phyloP scores from a whole-genome alignment of 2,797 vertebrate genomes.

The Stomatorhinus walkeri region DNA sequence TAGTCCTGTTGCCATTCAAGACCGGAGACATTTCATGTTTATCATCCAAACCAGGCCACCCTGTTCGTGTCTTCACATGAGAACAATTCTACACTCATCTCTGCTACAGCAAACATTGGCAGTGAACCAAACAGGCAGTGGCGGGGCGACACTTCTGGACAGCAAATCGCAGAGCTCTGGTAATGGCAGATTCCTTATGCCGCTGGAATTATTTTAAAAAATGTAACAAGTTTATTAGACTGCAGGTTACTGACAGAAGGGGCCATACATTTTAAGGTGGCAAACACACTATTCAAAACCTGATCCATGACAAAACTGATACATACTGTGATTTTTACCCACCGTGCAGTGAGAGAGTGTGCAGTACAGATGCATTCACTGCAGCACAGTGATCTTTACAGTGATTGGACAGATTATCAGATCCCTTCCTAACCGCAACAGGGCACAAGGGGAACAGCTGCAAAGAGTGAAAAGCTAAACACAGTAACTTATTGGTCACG shows the following conservation, averaged over 20 bases:
- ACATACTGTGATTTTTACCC: not conserved
- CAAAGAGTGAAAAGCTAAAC: not conserved
- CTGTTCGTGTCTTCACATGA: not conserved
- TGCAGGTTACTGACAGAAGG: not conserved
- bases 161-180: not conserved
- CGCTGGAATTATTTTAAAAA: not conserved
- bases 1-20: not conserved
- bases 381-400: not conserved
- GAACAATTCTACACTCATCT: not conserved
- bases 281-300: not conserved
- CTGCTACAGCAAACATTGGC: not conserved
- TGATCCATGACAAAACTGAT: not conserved
- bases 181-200: not conserved
- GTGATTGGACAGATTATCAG: not conserved
- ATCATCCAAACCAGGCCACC: not conserved
- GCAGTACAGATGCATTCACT: not conserved
- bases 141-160: not conserved
- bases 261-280: not conserved
- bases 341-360: not conserved
- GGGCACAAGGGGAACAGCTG: not conserved
- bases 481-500: not conserved
- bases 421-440: not conserved
- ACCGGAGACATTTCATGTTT: not conserved
- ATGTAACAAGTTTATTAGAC: not conserved
- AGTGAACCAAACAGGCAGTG: not conserved